A percentile compares a stretch with the other conserved stretches of the same genome.
These are phyloP conservation scores for Oceanodroma tethys DNA, from an alignment of 2,113 vertebrate species.

Conservation along the genomic window DNA sequence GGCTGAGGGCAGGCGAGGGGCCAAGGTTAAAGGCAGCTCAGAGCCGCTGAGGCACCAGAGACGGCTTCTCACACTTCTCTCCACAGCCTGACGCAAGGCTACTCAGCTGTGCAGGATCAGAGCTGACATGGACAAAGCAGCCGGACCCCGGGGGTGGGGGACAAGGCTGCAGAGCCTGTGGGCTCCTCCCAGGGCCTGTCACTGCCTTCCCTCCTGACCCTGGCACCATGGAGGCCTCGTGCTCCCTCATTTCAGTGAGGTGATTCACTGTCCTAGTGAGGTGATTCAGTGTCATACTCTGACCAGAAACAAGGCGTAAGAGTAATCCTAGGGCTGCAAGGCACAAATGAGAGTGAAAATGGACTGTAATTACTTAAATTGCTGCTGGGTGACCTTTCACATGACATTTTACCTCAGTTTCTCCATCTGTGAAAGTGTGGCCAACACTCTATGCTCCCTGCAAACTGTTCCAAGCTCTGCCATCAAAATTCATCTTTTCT, in stretches of 20 bases:
- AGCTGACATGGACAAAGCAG: background rate
- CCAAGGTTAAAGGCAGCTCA: background rate
- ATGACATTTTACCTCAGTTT: background rate
- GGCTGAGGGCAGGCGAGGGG: background rate
- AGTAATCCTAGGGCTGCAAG: background rate
- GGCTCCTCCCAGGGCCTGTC: background rate
- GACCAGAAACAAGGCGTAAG: background rate
- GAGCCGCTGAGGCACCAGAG: background rate
- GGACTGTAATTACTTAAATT: background rate
- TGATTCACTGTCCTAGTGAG: background rate
- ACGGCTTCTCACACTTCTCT: background rate
- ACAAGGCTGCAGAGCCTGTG: background rate
- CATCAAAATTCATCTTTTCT: accelerated
- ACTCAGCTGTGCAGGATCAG: background rate
- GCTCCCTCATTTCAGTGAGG: background rate
- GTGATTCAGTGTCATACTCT: background rate
- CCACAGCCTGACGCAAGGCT: background rate
- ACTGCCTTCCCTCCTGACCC: background rate
- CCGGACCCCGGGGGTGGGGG: accelerated
- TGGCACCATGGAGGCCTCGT: accelerated
- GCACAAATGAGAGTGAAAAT: background rate
- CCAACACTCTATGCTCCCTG: background rate
- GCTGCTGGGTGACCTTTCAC: background rate
- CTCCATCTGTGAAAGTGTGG: background rate
- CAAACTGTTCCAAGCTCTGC: background rate